Conservation (phyloP, 2,113 vertebrate species). For the Galemys pyrenaicus region DNA sequence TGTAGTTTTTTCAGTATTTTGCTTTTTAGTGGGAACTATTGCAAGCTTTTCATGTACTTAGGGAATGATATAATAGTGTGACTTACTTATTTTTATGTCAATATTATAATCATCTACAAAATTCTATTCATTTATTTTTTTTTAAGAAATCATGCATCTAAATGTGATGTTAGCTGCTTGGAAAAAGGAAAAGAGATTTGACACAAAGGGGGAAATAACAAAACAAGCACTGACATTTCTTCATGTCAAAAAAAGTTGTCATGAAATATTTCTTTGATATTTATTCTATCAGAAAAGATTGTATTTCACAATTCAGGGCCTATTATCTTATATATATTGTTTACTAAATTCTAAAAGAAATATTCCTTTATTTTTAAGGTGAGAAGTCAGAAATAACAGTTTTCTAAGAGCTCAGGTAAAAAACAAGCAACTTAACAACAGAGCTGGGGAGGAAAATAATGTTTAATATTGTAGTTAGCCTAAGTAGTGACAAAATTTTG, state of each 20-base stretch:
- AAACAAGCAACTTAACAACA: neutral
- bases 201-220: no score
- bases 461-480: neutral
- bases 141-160: neutral
- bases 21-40: neutral
- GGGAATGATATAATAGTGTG: neutral
- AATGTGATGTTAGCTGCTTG: neutral
- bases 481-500: neutral
- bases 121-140: neutral
- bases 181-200: no score
- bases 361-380: neutral
- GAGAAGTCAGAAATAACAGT: neutral
- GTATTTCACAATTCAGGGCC: neutral
- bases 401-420: neutral
- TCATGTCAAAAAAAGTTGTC: neutral
- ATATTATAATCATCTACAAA: neutral
- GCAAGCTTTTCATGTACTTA: neutral
- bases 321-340: neutral
- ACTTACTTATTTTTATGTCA: neutral
- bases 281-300: neutral
- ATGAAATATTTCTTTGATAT: neutral
- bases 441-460: neutral
- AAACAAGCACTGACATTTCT: neutral
- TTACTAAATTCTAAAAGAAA: neutral
- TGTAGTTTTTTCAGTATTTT: neutral